Evolutionary conservation across 2,113 vertebrate genomes (phyloP), one percentile per base, ranked within the genome.

Genomic region (Australoheros scitulus): DNA sequence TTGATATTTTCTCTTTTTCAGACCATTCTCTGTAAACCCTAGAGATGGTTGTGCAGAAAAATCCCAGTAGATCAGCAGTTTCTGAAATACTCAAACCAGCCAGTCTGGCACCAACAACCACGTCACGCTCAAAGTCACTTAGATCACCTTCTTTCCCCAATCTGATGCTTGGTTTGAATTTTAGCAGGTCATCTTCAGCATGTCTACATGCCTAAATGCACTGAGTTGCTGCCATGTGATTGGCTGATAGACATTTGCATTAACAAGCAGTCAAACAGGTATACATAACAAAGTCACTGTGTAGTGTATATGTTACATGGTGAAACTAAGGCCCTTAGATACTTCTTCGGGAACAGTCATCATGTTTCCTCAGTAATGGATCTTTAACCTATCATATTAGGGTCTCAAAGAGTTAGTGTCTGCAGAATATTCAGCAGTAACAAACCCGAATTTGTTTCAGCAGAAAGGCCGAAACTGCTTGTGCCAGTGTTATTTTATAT

Each of bases 381-480:
- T 77, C 68, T 75, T 79, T 78, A 65, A 81, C 74, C 55, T 22
- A 11, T 4, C n/a, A 57, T 57, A 24, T 57, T 22, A 57, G 55
- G n/a, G 9, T 22, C 55, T 22, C 18, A 22, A 57, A 22, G 20
- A 11, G 10, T 22, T 22, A 57, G 59, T 34, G 50, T 70, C 61
- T 60, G 52, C 43, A 58, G 76, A 59, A 10, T 2, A 70, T 43
- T 58, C 43, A 78, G 72, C 77, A 58, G 36, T 50, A 76, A 75
- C 59, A 79, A 78, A 58, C 17, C 32, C 17, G 61, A 76, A 81
- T 78, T 58, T 56, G 26, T 20, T 34, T 43, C 7, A 57, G 56
- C 34, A 59, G 41, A 63, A 76, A 76, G 36, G 18, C 58, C 24
- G 61, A 38, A 3, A n/a, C 34, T 20, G 32, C 20, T 56, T 61